Percentiles rank a stretch among this genome's conserved stretches.
These are phyloP conservation scores for Acyrthosiphon pisum DNA, from an alignment of 1,140 invertebrate species.

Conservation along the genomic window DNA sequence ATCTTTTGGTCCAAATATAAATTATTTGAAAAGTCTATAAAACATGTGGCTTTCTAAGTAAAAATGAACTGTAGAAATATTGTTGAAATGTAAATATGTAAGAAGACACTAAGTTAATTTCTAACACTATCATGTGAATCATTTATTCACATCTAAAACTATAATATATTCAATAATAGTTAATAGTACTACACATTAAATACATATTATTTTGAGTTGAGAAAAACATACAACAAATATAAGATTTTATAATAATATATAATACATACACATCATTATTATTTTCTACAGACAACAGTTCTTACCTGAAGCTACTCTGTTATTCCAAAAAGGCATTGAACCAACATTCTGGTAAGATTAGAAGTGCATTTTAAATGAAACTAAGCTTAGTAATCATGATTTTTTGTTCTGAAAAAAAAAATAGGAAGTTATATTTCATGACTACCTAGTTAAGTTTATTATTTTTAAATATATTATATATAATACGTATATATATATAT, in stretches of 20 bases:
- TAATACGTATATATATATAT: too few relatives aligned
- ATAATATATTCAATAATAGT: not conserved
- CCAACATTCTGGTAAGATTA: not conserved
- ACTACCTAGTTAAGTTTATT: not conserved
- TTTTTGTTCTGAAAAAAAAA: slow-evolving; percentile 30
- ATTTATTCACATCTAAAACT: not conserved
- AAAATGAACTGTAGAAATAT: not conserved
- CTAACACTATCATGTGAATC: not conserved
- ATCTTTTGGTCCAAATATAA: too few relatives aligned
- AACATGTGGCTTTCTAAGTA: not conserved
- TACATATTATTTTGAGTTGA: not conserved
- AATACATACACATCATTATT: not conserved
- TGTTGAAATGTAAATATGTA: not conserved
- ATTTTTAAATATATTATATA: not conserved
- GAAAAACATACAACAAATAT: not conserved
- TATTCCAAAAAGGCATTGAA: slow-evolving; percentile 38
- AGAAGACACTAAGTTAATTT: not conserved
- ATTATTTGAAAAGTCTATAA: not conserved
- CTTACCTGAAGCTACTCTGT: slow-evolving; percentile 26
- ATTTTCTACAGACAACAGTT: not conserved
- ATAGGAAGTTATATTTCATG: not conserved
- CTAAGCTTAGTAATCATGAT: not conserved
- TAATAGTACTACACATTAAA: not conserved
- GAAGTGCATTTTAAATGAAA: not conserved
- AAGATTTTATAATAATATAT: not conserved